A percentile compares a stretch with the other conserved stretches of the same genome.
phyloP scores from a whole-genome alignment of 2,797 vertebrate genomes.

The Diceros bicornis region DNA sequence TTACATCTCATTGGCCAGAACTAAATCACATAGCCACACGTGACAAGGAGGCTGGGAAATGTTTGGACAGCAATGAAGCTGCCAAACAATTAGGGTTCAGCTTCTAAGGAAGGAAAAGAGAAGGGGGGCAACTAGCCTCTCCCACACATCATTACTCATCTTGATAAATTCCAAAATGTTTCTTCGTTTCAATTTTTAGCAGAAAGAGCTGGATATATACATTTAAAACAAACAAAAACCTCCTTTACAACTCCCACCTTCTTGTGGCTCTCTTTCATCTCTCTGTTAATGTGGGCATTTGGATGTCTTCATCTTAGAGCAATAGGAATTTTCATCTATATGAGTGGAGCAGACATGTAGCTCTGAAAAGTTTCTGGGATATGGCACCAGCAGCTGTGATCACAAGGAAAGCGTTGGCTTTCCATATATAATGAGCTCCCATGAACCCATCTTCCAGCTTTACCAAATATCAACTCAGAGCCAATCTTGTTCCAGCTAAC shows the following conservation, averaged over 20 bases:
- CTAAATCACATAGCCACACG: neutral
- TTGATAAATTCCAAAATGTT: neutral
- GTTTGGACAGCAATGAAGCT: neutral
- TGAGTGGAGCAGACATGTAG: neutral
- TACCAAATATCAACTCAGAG: neutral
- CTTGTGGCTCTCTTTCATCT: neutral
- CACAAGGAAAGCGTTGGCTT: neutral
- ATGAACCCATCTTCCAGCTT: neutral
- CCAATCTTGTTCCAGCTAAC: neutral
- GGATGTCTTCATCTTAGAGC: neutral
- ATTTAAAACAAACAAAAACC: constrained; percentile 24
- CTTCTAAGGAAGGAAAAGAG: neutral
- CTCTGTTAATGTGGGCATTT: neutral
- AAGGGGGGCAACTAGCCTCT: neutral
- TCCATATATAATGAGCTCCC: neutral
- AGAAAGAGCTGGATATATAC: neutral
- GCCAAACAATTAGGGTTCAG: neutral
- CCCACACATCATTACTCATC: constrained; percentile 1
- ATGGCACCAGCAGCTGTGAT: neutral
- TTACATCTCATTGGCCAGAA: neutral
- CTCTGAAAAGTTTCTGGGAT: neutral
- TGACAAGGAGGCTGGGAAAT: neutral
- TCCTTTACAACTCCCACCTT: neutral
- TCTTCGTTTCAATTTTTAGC: neutral
- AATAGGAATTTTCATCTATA: neutral